Conservation (phyloP, 2,888 invertebrate species). For the Sesia apiformis region DNA sequence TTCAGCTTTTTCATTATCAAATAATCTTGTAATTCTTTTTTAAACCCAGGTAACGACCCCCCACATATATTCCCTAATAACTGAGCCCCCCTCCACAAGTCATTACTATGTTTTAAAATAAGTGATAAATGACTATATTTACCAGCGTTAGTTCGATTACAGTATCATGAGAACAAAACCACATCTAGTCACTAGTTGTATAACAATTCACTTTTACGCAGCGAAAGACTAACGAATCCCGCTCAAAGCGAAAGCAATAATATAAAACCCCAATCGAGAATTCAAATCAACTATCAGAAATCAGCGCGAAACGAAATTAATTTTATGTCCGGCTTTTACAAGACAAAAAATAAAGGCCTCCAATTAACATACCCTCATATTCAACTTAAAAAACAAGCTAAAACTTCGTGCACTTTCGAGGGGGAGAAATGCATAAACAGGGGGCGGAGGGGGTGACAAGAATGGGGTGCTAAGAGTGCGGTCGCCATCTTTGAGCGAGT, state of each 20-base stretch:
- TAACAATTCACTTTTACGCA: too few relatives aligned
- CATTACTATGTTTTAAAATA: too few relatives aligned
- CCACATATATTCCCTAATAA: too few relatives aligned
- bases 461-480: constrained; percentile 58
- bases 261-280: background rate
- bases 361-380: background rate
- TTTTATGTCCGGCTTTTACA: background rate
- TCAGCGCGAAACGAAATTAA: background rate
- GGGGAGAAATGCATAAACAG: constrained; percentile 35
- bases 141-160: too few relatives aligned
- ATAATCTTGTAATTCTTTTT: too few relatives aligned
- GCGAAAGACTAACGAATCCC: too few relatives aligned
- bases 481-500: constrained; percentile 52
- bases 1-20: too few relatives aligned
- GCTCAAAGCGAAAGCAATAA: background rate
- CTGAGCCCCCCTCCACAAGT: too few relatives aligned
- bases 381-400: constrained; percentile 2
- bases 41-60: too few relatives aligned
- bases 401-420: constrained; percentile 38
- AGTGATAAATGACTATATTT: too few relatives aligned
- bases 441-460: constrained; percentile 45
- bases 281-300: background rate
- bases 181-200: too few relatives aligned
- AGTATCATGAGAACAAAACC: too few relatives aligned
- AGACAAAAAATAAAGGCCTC: background rate